A percentile compares a stretch with the other conserved stretches of the same genome.
Evolutionary conservation across 2,888 invertebrate genomes (phyloP).

Genomic region (Alviniconcha strummeri): DNA sequence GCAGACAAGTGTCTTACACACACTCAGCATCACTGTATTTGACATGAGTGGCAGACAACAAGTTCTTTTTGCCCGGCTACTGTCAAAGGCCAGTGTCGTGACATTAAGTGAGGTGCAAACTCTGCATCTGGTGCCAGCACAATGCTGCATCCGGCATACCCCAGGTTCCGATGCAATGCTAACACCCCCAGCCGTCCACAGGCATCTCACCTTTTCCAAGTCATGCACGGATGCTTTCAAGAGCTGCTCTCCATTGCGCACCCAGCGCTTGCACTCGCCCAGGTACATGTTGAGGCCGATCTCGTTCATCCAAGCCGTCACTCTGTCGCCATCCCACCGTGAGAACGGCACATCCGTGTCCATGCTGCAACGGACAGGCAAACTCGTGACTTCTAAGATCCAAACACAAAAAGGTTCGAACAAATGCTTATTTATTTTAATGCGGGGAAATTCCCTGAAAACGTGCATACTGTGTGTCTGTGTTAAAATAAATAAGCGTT

Average conservation of each 20-base stretch:
- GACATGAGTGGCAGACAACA: constrained; percentile 68
- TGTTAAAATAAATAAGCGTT: no score
- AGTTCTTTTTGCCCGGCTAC: background rate
- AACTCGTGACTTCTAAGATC: no score
- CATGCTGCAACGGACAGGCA: constrained; percentile 72
- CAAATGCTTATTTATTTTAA: no score
- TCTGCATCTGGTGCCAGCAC: no score
- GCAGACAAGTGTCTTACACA: constrained; percentile 77
- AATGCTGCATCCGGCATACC: no score
- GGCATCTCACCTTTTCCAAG: constrained; percentile 83
- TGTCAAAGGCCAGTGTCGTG: background rate
- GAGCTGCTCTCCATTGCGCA: constrained; percentile 86
- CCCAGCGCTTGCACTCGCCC: constrained; percentile 87
- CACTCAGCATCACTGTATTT: constrained; percentile 77
- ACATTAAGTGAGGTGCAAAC: no score
- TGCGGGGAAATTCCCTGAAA: no score
- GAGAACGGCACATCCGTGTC: constrained; percentile 83
- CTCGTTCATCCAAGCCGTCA: constrained; percentile 72
- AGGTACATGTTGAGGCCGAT: constrained; percentile 79
- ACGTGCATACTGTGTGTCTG: no score
- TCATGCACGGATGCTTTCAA: constrained; percentile 85
- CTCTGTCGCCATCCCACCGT: constrained; percentile 86
- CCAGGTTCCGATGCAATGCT: background rate
- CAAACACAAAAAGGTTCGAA: no score
- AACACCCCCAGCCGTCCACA: background rate